Percentiles rank a stretch among this genome's conserved stretches.
phyloP scores from a whole-genome alignment of 2,888 invertebrate species.

The Hyles lineata region DNA sequence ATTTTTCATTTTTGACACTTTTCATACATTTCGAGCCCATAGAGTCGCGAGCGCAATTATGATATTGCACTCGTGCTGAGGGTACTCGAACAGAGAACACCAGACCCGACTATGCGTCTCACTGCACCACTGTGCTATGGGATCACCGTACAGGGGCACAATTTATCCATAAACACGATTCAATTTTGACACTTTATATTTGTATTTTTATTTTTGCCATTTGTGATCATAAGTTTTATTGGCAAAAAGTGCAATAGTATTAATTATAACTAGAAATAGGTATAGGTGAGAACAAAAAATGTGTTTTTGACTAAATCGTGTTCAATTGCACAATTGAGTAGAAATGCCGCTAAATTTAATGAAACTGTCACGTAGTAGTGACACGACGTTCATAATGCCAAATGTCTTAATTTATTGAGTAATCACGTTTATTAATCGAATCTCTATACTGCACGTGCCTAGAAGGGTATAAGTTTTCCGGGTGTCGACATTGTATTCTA shows the following conservation, averaged over 20 bases:
- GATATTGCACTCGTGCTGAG: constrained; percentile 77
- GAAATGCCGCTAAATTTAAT: too few relatives aligned
- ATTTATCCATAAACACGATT: not conserved
- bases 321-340: too few relatives aligned
- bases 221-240: too few relatives aligned
- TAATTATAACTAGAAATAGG: too few relatives aligned
- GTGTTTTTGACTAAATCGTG: too few relatives aligned
- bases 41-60: constrained; percentile 78
- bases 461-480: too few relatives aligned
- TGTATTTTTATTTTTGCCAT: not conserved
- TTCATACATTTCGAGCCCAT: constrained; percentile 67
- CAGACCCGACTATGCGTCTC: constrained; percentile 82
- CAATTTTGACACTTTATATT: not conserved
- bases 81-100: constrained; percentile 76
- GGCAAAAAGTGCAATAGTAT: too few relatives aligned
- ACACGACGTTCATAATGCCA: too few relatives aligned
- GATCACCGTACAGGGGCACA: constrained; percentile 81
- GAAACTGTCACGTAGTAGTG: too few relatives aligned
- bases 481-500: not conserved
- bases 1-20: constrained; percentile 3
- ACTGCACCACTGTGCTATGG: constrained; percentile 64
- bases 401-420: too few relatives aligned
- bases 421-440: too few relatives aligned
- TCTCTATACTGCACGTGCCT: too few relatives aligned
- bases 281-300: not conserved